phyloP scores from a whole-genome alignment of 2,797 vertebrate species.

The Vespertilio murinus region DNA sequence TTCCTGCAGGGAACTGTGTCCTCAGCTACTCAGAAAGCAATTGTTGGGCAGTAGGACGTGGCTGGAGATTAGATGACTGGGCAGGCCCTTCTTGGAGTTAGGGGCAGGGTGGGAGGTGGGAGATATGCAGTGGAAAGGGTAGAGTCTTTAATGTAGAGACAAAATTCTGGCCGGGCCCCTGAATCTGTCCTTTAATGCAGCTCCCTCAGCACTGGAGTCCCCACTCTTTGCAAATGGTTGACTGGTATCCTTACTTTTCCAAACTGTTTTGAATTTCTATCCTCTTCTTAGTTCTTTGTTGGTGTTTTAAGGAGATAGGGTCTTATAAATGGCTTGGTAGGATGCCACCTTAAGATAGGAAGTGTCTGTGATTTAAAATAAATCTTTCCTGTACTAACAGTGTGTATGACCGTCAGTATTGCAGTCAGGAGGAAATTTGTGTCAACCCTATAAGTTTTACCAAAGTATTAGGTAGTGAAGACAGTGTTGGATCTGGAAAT shows the following conservation, averaged over 20 bases:
- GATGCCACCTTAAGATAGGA: background rate
- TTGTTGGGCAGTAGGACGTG: background rate
- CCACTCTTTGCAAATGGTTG: background rate
- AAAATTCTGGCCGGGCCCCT: background rate
- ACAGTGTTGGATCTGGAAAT: background rate
- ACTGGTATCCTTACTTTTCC: background rate
- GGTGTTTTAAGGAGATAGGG: background rate
- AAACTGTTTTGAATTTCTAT: slow-evolving; percentile 6
- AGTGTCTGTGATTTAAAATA: background rate
- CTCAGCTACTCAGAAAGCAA: background rate
- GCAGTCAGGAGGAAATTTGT: background rate
- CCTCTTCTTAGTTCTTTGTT: background rate
- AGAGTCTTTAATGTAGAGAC: background rate
- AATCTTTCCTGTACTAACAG: background rate
- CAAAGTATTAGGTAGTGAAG: background rate
- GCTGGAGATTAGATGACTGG: background rate
- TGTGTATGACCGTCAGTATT: background rate
- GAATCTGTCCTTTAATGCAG: background rate
- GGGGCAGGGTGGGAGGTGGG: too few relatives aligned
- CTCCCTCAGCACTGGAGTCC: background rate
- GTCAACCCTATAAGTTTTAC: background rate
- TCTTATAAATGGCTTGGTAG: background rate
- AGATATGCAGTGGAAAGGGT: background rate
- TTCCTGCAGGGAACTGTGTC: background rate
- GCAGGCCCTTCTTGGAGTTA: background rate